These are phyloP conservation scores for Phylloscopus trochilus DNA, from an alignment of 2,113 vertebrate species.

Conservation along the genomic window DNA sequence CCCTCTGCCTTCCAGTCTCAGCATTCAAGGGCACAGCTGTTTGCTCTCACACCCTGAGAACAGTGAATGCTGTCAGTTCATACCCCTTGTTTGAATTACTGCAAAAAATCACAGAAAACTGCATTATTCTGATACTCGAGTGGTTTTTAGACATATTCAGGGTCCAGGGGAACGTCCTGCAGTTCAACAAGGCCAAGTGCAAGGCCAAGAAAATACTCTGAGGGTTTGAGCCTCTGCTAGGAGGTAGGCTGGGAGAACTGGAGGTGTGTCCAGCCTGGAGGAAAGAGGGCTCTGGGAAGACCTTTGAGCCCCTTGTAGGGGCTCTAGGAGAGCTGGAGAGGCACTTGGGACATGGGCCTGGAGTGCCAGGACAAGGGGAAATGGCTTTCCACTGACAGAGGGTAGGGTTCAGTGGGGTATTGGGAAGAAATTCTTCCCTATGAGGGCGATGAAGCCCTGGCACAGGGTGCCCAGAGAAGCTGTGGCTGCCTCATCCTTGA, in stretches of 20 bases:
- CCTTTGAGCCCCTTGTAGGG: not conserved
- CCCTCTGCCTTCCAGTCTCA: not conserved
- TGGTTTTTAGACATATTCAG: not conserved
- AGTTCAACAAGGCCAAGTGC: not conserved
- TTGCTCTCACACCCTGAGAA: not conserved
- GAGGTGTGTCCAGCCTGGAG: not conserved
- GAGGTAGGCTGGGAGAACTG: not conserved
- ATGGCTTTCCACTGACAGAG: not conserved
- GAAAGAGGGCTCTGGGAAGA: not conserved
- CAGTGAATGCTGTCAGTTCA: not conserved
- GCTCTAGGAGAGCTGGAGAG: not conserved
- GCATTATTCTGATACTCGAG: not conserved
- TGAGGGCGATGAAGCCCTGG: not conserved
- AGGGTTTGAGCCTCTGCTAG: not conserved
- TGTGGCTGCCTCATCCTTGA: not conserved
- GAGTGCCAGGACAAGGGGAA: not conserved
- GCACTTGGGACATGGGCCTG: not conserved
- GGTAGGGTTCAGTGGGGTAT: too few species aligned
- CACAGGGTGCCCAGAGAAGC: not conserved
- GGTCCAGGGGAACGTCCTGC: not conserved
- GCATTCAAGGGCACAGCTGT: not conserved
- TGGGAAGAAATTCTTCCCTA: not conserved
- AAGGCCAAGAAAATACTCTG: not conserved
- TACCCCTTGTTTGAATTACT: not conserved
- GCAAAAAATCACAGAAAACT: not conserved